phyloP scores from a whole-genome alignment of 2,113 vertebrate genomes.

The Dermatemys mawii region DNA sequence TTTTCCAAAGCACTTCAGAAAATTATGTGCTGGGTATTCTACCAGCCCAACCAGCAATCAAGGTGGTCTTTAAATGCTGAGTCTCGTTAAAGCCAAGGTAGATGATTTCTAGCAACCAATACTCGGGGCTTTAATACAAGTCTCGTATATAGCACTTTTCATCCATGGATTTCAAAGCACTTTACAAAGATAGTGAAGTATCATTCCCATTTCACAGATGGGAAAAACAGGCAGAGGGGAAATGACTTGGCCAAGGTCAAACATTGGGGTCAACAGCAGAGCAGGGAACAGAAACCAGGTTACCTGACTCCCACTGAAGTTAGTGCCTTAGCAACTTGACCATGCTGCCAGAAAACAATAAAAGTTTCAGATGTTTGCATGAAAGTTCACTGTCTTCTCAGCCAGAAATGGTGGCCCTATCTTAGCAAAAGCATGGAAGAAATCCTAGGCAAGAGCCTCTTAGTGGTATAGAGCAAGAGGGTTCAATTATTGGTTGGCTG shows the following conservation, averaged over 20 bases:
- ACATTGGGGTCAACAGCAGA: background rate
- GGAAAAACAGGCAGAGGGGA: background rate
- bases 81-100: background rate
- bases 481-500: too few relatives aligned
- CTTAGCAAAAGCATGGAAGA: background rate
- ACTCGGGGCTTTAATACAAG: background rate
- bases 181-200: background rate
- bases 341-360: background rate
- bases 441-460: background rate
- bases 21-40: background rate
- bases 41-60: background rate
- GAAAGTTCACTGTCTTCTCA: background rate
- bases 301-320: background rate
- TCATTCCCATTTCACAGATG: background rate
- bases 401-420: background rate
- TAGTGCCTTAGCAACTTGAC: background rate
- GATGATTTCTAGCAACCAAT: background rate
- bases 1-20: background rate
- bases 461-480: background rate
- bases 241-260: background rate
- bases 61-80: background rate
- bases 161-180: background rate
- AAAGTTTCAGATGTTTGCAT: background rate
- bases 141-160: background rate
- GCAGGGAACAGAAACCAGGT: background rate